Base-by-base conservation (phyloP, 1,140 invertebrate genomes). In the Colletes gigas region DNA sequence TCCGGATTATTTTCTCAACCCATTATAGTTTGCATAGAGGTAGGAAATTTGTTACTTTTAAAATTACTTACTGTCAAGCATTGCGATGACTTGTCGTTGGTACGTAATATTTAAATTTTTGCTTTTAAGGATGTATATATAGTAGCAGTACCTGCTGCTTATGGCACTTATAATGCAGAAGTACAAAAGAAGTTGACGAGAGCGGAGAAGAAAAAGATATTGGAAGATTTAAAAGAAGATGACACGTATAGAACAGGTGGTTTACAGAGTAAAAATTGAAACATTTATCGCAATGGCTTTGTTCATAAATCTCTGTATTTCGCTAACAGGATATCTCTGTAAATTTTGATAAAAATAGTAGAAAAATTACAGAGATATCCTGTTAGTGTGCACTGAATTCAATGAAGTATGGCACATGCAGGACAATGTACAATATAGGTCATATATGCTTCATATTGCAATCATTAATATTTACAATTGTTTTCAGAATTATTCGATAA, bases 71-170 rank as follows among this genome's bases (percentile, higher is more conserved):
- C 47, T 21, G 1, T 41, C 5, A 44, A 55, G 15, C 14, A 8
- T 30, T 1, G 47, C 2, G 59, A 59, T 17, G 21, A 50, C 30
- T 39, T 8, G 3, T 17, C n/a, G 55, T 39, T 17, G 39, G 8
- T 12, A 15, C 47, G n/a, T 63, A 52, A 63, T 10, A 63, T 80
- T 74, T 74, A 19, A 19, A 55, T 71, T 60, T 78, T 19, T 76
- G 50, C 80, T 78, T 88, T 88, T 47, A 78, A 94, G 94, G 97
- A 97, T 92, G 94, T 98, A 0, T 95, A 96, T 60, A 93, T 97
- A 14, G 92, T 97, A 19, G 96, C 96, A 69, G 96, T 96, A n/a
- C 96, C 97, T 72, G 94, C 96, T 50, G 94, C 97, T 39, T 95
- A 94, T 69, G 94, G 95, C 55, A 92, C 94, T 81, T 97, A 96